phyloP scores from a whole-genome alignment of 2,113 vertebrate species.

The Neogale vison region DNA sequence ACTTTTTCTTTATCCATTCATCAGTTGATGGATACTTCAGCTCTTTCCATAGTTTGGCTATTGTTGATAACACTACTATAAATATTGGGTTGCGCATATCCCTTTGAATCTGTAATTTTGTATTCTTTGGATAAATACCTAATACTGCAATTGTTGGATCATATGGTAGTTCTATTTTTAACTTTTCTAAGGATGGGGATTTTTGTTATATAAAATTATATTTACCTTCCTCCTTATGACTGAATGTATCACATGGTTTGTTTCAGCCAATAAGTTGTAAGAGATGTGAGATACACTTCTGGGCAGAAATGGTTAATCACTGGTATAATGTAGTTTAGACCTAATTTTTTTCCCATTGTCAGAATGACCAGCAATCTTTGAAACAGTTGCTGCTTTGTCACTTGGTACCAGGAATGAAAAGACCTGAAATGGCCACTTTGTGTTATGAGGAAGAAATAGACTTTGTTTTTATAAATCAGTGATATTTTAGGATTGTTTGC shows the following conservation, averaged over 20 bases:
- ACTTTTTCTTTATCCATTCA: too few species aligned
- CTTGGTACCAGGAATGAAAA: background rate
- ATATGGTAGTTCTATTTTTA: too few species aligned
- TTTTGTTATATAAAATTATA: background rate
- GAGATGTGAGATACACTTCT: background rate
- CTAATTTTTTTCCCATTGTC: background rate
- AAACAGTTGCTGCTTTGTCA: background rate
- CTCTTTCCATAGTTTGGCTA: too few species aligned
- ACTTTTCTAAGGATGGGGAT: background rate
- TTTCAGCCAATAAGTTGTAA: background rate
- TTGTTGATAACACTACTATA: too few species aligned
- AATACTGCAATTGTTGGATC: too few species aligned
- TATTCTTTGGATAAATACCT: too few species aligned
- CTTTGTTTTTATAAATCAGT: background rate
- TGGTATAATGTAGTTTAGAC: background rate
- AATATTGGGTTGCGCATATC: too few species aligned
- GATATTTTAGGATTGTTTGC: conserved; percentile 12
- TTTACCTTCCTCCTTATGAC: background rate
- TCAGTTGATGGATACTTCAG: too few species aligned
- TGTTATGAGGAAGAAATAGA: background rate
- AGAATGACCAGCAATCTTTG: background rate
- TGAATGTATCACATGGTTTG: background rate
- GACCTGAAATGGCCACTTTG: background rate
- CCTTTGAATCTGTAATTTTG: too few species aligned
- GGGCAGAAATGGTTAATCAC: background rate